These are phyloP conservation scores for Drosophila simulans DNA, from an alignment of 1,140 invertebrate species.

Conservation along the genomic window DNA sequence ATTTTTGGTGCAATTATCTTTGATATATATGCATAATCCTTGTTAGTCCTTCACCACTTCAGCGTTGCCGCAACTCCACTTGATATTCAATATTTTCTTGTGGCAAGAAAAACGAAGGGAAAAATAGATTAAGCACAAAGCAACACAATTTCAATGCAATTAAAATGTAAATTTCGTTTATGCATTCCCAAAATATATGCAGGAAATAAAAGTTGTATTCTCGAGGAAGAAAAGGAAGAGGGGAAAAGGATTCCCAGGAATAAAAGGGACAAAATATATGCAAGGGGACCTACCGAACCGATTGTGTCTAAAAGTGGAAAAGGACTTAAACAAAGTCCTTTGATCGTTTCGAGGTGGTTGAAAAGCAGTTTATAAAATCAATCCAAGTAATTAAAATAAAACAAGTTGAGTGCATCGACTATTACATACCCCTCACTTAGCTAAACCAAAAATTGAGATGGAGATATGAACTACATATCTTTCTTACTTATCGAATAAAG, in stretches of 20 bases:
- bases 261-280: neutral
- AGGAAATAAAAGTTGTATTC: slow-evolving; percentile 7
- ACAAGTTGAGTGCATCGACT: too few relatives aligned
- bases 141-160: slow-evolving; percentile 76
- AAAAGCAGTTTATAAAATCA: too few relatives aligned
- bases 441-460: too few relatives aligned
- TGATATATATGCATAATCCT: slow-evolving; percentile 59
- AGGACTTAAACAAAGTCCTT: too few relatives aligned
- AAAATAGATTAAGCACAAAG: slow-evolving; percentile 73
- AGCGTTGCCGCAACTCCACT: slow-evolving; percentile 36
- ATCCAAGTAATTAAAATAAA: too few relatives aligned
- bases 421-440: too few relatives aligned
- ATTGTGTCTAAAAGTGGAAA: too few relatives aligned
- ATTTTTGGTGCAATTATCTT: slow-evolving; percentile 66
- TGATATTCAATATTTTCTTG: slow-evolving; percentile 78
- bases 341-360: too few relatives aligned
- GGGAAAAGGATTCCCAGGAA: slow-evolving; percentile 12
- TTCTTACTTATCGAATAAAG: too few relatives aligned
- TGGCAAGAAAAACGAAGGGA: slow-evolving; percentile 30
- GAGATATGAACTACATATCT: too few relatives aligned
- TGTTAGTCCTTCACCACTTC: slow-evolving; percentile 19
- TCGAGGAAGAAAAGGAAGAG: slow-evolving; percentile 3
- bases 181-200: slow-evolving; percentile 47
- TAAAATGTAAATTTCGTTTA: slow-evolving; percentile 81
- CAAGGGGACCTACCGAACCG: too few relatives aligned